These are phyloP conservation scores for Diachrysia chrysitis DNA, from an alignment of 2,888 invertebrate genomes.

Conservation along the genomic window DNA sequence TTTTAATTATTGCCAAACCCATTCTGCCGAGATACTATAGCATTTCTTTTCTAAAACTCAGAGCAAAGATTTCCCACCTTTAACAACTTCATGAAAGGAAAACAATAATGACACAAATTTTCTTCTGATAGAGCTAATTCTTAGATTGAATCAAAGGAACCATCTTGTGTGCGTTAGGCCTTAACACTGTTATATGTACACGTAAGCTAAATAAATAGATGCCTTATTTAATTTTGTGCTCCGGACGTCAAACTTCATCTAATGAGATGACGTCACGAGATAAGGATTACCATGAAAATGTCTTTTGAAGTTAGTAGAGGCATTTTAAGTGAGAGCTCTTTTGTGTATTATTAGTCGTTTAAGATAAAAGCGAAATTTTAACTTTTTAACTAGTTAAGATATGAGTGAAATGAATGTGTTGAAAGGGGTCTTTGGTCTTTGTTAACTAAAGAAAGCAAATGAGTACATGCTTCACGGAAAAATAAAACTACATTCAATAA, in stretches of 20 bases:
- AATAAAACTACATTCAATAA: too few species aligned
- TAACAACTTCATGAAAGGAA: too few species aligned
- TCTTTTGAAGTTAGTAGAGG: slow-evolving; percentile 35
- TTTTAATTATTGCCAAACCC: too few species aligned
- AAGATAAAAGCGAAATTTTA: background rate
- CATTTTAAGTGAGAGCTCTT: slow-evolving; percentile 37
- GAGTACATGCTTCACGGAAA: too few species aligned
- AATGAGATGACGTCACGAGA: slow-evolving; percentile 48
- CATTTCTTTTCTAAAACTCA: too few species aligned
- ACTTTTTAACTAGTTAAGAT: background rate
- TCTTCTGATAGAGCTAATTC: background rate
- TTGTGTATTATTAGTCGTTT: slow-evolving; percentile 28
- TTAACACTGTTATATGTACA: slow-evolving; percentile 64
- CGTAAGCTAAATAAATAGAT: slow-evolving; percentile 66
- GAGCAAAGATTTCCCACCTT: too few species aligned
- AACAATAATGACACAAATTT: too few species aligned
- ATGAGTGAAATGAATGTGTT: too few species aligned
- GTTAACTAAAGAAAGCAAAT: too few species aligned
- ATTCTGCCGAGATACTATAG: too few species aligned
- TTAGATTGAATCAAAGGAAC: background rate
- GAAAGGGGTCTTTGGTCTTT: too few species aligned
- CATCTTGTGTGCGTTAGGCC: slow-evolving; percentile 6
- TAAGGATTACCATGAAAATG: slow-evolving; percentile 44
- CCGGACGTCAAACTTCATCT: slow-evolving; percentile 31
- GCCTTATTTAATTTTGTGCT: slow-evolving; percentile 60